These are phyloP conservation scores for Callimorpha dominula DNA, from an alignment of 2,888 invertebrate genomes.

Conservation along the genomic window DNA sequence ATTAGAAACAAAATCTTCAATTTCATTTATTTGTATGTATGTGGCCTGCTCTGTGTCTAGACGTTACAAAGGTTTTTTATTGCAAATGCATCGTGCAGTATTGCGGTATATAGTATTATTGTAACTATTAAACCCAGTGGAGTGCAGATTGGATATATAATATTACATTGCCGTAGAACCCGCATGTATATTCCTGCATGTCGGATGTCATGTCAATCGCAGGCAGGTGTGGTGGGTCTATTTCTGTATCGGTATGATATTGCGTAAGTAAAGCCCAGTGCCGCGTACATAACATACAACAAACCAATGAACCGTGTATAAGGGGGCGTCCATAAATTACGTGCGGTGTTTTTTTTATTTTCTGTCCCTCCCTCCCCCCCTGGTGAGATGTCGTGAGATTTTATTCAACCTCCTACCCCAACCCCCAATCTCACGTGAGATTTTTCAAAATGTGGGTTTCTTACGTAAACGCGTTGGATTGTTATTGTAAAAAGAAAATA, in stretches of 20 bases:
- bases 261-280: conserved; percentile 56
- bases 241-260: conserved; percentile 58
- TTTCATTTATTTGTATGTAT: too few species aligned
- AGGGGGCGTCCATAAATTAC: too few species aligned
- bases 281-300: conserved; percentile 44
- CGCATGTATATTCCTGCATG: conserved; percentile 55
- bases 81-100: not conserved
- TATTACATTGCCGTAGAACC: conserved; percentile 52
- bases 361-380: too few species aligned
- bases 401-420: too few species aligned
- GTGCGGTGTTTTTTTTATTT: too few species aligned
- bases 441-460: too few species aligned
- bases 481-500: too few species aligned
- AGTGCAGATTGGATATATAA: conserved; percentile 33
- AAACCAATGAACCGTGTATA: conserved; percentile 43
- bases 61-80: not conserved
- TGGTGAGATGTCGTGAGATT: too few species aligned
- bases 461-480: too few species aligned
- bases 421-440: too few species aligned
- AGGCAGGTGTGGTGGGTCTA: conserved; percentile 65
- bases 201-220: conserved; percentile 48
- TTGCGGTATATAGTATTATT: not conserved
- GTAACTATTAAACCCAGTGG: not conserved
- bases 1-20: too few species aligned
- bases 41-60: not conserved